Conservation (phyloP, 2,797 vertebrate genomes). For the Aldrovandia affinis region DNA sequence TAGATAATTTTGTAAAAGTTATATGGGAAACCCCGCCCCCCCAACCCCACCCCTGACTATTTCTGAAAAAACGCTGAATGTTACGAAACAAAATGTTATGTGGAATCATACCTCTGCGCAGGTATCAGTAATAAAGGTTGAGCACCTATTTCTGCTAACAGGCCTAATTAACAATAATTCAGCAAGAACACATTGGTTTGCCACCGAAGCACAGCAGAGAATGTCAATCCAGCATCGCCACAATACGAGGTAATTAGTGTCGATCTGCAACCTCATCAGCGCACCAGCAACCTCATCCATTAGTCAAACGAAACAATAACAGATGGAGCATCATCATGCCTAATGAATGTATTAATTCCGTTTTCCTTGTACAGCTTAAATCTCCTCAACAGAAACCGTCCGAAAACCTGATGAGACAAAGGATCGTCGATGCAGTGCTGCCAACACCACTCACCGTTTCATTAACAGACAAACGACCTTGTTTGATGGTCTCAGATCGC, state of each 20-base stretch:
- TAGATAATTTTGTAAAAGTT: too few relatives aligned
- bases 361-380: neutral
- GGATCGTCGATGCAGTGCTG: neutral
- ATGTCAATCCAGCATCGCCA: neutral
- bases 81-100: too few relatives aligned
- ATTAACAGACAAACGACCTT: neutral
- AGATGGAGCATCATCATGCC: neutral
- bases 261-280: neutral
- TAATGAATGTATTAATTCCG: slow-evolving; percentile 6
- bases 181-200: neutral
- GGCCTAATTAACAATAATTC: neutral
- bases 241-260: neutral
- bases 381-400: slow-evolving; percentile 4
- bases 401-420: slow-evolving; percentile 1
- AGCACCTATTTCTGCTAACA: too few relatives aligned
- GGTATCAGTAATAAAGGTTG: neutral
- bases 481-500: neutral
- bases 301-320: neutral
- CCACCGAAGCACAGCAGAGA: neutral
- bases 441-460: slow-evolving; percentile 5
- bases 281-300: neutral
- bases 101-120: neutral
- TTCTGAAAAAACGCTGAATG: too few relatives aligned
- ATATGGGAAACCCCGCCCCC: too few relatives aligned
- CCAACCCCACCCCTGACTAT: too few relatives aligned